Percentiles rank a stretch among this genome's conserved stretches.
These are phyloP conservation scores for Sphenopsis melanotis DNA, from an alignment of 2,797 vertebrate species.

Conservation along the genomic window DNA sequence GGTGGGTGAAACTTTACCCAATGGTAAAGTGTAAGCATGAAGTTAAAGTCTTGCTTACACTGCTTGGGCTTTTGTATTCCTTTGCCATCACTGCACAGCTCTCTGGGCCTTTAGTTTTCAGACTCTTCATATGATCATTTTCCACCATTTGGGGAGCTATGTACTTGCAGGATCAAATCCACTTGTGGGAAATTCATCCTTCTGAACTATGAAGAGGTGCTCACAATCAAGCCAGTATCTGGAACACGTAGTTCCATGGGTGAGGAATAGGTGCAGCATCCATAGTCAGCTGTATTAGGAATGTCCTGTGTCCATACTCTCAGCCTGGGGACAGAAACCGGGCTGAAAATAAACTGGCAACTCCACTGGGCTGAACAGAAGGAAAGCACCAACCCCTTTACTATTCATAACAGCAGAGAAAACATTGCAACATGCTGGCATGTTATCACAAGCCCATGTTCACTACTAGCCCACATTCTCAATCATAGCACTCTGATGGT, in stretches of 20 bases:
- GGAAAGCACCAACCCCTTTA: not conserved
- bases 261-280: not conserved
- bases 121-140: not conserved
- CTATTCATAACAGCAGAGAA: not conserved
- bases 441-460: not conserved
- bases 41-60: not conserved
- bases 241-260: not conserved
- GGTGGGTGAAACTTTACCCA: not conserved
- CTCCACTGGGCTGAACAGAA: not conserved
- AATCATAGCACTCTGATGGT: not conserved
- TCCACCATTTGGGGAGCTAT: not conserved
- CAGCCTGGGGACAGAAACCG: not conserved
- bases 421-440: not conserved
- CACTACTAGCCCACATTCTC: not conserved
- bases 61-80: not conserved
- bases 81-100: not conserved
- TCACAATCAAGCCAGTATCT: not conserved
- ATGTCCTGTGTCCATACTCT: not conserved
- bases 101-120: not conserved
- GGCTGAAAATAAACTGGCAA: not conserved
- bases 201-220: not conserved
- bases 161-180: not conserved
- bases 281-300: not conserved
- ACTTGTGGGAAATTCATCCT: not conserved
- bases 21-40: accelerated